These are phyloP conservation scores for Embiotoca jacksoni DNA, from an alignment of 2,113 vertebrate genomes.

Conservation along the genomic window DNA sequence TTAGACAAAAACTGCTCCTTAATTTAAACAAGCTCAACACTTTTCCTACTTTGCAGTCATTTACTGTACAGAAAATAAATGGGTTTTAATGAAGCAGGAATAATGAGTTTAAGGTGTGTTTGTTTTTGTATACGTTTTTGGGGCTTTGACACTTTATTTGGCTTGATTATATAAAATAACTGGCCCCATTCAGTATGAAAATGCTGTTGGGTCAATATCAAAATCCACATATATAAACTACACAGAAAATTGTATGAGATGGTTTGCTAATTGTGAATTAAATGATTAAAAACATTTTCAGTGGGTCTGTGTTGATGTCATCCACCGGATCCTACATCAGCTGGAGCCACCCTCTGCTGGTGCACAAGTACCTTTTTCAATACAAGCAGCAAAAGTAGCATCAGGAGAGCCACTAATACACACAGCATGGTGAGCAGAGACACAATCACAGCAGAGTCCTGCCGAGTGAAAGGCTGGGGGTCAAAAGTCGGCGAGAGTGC, in stretches of 20 bases:
- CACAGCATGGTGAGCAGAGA: constrained; percentile 75
- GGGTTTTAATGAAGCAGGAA: not conserved
- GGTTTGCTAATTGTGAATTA: constrained; percentile 30
- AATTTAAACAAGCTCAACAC: not conserved
- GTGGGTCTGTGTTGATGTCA: constrained; percentile 35
- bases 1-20: not conserved
- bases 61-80: not conserved
- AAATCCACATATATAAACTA: not conserved
- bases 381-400: constrained; percentile 69
- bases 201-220: constrained; percentile 9
- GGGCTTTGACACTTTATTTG: constrained; percentile 48
- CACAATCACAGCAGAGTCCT: constrained; percentile 57
- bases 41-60: not conserved
- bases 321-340: constrained; percentile 45
- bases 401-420: constrained; percentile 71
- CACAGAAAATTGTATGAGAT: constrained; percentile 6
- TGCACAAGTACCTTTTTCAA: constrained; percentile 70
- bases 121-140: constrained; percentile 39
- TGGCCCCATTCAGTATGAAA: constrained; percentile 11
- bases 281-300: constrained; percentile 5
- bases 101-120: not conserved
- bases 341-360: constrained; percentile 79
- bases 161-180: constrained; percentile 39
- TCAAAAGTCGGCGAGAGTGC: constrained; percentile 34
- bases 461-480: not conserved